A percentile compares a stretch with the other conserved stretches of the same genome.
Evolutionary conservation across 2,113 vertebrate genomes (phyloP).

Genomic region (Theristicus caerulescens): DNA sequence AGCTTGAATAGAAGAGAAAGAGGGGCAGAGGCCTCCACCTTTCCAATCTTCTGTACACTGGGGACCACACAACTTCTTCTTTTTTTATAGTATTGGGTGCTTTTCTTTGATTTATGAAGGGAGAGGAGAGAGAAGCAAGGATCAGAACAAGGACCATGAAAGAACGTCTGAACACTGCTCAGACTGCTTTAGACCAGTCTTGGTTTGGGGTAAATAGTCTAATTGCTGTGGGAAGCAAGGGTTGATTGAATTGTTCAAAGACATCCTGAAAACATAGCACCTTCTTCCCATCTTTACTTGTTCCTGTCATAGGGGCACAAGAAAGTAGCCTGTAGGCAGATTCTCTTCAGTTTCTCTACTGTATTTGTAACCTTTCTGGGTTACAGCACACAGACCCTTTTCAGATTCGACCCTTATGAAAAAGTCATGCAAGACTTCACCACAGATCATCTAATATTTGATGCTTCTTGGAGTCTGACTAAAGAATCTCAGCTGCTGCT

Average conservation of each 20-base stretch:
- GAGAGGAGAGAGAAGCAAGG: neutral
- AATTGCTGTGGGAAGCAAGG: neutral
- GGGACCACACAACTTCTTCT: neutral
- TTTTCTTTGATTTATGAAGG: neutral
- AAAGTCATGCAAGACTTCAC: neutral
- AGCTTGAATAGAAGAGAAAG: neutral
- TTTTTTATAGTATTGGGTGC: neutral
- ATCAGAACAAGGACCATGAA: neutral
- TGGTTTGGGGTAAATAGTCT: neutral
- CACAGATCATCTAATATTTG: neutral
- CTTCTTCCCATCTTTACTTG: neutral
- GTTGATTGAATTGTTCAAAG: neutral
- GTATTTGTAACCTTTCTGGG: neutral
- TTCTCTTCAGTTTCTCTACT: neutral
- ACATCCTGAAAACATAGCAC: neutral
- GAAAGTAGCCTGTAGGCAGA: neutral
- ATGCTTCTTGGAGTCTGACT: neutral
- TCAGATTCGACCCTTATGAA: neutral
- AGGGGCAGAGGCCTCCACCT: neutral
- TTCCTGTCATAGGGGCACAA: neutral
- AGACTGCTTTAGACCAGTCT: neutral
- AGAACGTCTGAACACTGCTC: neutral
- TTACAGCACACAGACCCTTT: rapidly evolving
- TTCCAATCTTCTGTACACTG: neutral
- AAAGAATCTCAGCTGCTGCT: neutral